A percentile compares a stretch with the other conserved stretches of the same genome.
Evolutionary conservation across 2,113 vertebrate species (phyloP).

Genomic region (Solea senegalensis): DNA sequence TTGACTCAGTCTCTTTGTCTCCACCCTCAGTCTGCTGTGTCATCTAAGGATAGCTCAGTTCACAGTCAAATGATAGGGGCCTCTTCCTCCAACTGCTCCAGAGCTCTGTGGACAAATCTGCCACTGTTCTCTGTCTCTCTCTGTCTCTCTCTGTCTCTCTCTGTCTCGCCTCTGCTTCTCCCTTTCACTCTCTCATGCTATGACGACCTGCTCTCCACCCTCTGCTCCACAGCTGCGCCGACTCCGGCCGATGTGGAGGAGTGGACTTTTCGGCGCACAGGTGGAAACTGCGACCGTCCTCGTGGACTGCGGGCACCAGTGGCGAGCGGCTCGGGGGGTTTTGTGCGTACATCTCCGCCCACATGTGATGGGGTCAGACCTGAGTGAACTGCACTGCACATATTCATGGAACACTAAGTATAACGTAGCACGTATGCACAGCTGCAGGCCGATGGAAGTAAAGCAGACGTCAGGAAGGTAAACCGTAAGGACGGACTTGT

Average conservation of each 20-base stretch:
- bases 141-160: constrained; percentile 21
- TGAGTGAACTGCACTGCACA: constrained; percentile 4
- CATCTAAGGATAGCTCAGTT: constrained; percentile 67
- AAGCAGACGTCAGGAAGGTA: not conserved
- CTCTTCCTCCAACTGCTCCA: constrained; percentile 42
- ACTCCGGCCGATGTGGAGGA: constrained; percentile 4
- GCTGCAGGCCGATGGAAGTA: not conserved
- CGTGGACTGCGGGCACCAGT: not conserved
- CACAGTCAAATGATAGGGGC: constrained; percentile 67
- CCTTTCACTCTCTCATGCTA: constrained; percentile 11
- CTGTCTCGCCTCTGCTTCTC: constrained; percentile 22
- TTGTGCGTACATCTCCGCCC: constrained; percentile 22
- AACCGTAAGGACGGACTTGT: constrained; percentile 4
- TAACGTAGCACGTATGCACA: not conserved
- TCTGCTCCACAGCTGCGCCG: constrained; percentile 13
- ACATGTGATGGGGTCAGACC: constrained; percentile 26
- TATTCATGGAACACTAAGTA: constrained; percentile 13
- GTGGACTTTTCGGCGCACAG: not conserved
- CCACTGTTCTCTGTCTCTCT: constrained; percentile 43
- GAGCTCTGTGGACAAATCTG: constrained; percentile 47
- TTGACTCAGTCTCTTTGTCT: constrained; percentile 10
- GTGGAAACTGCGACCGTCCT: constrained; percentile 37
- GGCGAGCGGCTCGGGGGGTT: not conserved
- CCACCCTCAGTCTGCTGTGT: constrained; percentile 40
- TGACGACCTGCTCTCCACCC: not conserved